Evolutionary conservation across 2,113 vertebrate species (phyloP).

Genomic region (Helogale parvula): DNA sequence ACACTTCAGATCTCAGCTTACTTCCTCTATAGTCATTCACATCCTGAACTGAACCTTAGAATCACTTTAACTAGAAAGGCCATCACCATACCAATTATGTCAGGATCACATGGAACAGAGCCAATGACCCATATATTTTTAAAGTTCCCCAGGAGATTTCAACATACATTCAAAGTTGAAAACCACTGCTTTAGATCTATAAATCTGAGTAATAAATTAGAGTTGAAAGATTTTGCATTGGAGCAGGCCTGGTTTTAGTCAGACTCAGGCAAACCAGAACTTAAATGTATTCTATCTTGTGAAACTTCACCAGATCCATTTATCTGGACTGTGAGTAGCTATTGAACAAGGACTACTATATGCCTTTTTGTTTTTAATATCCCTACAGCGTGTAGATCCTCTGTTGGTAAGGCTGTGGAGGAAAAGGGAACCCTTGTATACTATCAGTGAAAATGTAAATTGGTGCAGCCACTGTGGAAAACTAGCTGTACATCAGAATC

Average conservation of each 20-base stretch:
- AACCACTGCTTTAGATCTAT: neutral
- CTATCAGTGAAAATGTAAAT: neutral
- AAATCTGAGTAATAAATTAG: neutral
- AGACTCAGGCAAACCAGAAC: neutral
- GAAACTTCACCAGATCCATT: neutral
- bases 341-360: neutral
- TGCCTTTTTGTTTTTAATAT: neutral
- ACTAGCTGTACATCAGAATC: neutral
- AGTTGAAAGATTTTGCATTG: neutral
- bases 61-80: slow-evolving; percentile 1
- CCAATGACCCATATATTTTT: neutral
- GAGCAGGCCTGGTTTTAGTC: neutral
- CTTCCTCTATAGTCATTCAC: neutral
- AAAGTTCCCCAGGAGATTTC: neutral
- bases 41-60: neutral
- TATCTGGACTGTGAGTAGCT: neutral
- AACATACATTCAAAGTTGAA: neutral
- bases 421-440: neutral
- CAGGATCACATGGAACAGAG: neutral
- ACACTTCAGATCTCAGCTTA: neutral
- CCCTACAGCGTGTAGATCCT: neutral
- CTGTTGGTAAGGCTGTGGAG: neutral
- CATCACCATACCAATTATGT: neutral
- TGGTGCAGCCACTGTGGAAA: neutral
- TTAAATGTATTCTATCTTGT: neutral